These are phyloP conservation scores for Coracopsis vasa DNA, from an alignment of 2,113 vertebrate species.

Conservation along the genomic window DNA sequence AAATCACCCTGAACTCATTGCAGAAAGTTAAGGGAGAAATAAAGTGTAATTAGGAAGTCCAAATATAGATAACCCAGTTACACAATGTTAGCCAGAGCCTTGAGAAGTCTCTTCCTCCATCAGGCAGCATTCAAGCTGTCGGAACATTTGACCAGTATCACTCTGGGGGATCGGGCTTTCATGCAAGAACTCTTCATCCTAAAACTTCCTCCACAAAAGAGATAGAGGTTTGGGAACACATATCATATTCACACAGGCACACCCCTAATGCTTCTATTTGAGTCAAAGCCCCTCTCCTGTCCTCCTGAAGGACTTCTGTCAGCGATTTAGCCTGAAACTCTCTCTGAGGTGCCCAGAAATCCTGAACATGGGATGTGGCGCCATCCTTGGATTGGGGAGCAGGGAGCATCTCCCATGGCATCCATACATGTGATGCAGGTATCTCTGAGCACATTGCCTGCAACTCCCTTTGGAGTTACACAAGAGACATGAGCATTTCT, in stretches of 20 bases:
- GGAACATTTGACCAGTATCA: not conserved
- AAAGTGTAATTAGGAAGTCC: not conserved
- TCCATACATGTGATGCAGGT: not conserved
- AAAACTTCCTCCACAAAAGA: not conserved
- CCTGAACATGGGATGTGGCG: not conserved
- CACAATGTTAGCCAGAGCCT: not conserved
- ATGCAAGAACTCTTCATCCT: not conserved
- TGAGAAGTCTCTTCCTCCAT: not conserved
- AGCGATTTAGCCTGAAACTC: not conserved
- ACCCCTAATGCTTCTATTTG: not conserved
- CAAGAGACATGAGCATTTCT: not conserved
- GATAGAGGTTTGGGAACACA: not conserved
- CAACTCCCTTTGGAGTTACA: not conserved
- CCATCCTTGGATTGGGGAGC: rapidly evolving
- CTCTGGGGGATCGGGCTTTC: not conserved
- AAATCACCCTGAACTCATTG: not conserved
- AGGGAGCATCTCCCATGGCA: not conserved
- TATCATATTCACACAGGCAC: not conserved
- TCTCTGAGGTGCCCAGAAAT: not conserved
- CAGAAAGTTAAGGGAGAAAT: not conserved
- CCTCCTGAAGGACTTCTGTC: not conserved
- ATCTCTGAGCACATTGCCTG: not conserved
- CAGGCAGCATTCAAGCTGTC: not conserved
- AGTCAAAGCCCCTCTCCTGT: not conserved
- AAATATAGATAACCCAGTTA: not conserved